Base-by-base conservation (phyloP, 2,113 vertebrate genomes). In the Lonchura striata region DNA sequence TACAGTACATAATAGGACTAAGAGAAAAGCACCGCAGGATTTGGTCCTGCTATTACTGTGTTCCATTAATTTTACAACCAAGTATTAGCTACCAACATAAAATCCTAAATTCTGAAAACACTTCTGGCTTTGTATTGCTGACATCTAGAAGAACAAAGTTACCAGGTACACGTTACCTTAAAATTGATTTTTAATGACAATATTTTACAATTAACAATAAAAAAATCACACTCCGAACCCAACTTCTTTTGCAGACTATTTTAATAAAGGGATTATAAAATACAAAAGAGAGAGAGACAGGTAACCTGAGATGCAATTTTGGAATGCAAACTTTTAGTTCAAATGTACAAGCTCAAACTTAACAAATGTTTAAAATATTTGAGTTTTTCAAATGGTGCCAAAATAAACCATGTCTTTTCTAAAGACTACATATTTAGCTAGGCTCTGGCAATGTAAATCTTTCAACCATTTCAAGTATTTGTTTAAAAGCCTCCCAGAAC, bases 341-440 rank as follows among this genome's bases (percentile, higher is more conserved):
- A 97, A 98, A 98, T 98, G 95, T 98, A 97, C 98, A 98, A 98
- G 98, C 98, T 98, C 66, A 11, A 98, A 98, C 98, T 98, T 97
- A 98, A 98, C 98, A 98, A 98, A 98, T 98, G 98, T 98, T 98
- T 98, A 98, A 98, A 98, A 98, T 98, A 98, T 97, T 97, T 98
- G 97, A 97, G 97, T 98, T 98, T 98, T 97, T 97, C 94, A 98
- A 97, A 98, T 92, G 79, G 94, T 98, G 98, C 98, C 98, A 98
- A 98, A 98, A 98, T 96, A 98, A 98, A 98, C 98, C 95, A 97
- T 96, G 97, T 97, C 97, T 98, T 98, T 98, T 98, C 97, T 98
- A 97, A 98, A 98, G 98, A 97, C 97, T 96, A 97, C 96, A 98
- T 98, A 98, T 98, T 98, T 98, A 98, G 98, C 97, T 97, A 96